Percentiles rank a stretch among this genome's conserved stretches.
Evolutionary conservation across 2,888 invertebrate species (phyloP).

Genomic region (Lagria hirta): DNA sequence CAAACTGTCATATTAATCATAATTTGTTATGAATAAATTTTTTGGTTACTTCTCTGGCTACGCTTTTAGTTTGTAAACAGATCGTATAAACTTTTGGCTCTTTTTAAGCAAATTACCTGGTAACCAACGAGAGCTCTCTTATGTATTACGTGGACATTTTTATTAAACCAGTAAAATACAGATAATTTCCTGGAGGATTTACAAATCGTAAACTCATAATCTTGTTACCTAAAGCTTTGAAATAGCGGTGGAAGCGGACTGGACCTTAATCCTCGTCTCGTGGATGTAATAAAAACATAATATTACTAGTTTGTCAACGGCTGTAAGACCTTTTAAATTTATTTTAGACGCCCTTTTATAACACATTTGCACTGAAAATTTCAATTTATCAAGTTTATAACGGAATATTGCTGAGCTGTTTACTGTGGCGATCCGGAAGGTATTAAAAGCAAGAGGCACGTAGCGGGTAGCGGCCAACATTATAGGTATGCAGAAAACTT

Average conservation of each 20-base stretch:
- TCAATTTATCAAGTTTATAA: slow-evolving; percentile 15
- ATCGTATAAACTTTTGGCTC: no score
- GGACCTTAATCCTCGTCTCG: slow-evolving; percentile 29
- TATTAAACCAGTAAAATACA: slow-evolving; percentile 20
- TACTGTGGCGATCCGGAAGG: slow-evolving; percentile 3
- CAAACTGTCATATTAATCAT: no score
- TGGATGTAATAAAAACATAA: slow-evolving; percentile 29
- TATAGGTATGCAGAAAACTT: no score
- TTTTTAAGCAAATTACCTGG: no score
- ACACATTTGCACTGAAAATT: slow-evolving; percentile 7
- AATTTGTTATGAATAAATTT: no score
- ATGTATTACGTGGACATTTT: slow-evolving; percentile 15
- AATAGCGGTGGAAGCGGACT: slow-evolving; percentile 23
- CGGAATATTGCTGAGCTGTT: slow-evolving; percentile 5
- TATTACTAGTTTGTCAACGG: slow-evolving; percentile 26
- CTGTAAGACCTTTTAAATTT: slow-evolving; percentile 17
- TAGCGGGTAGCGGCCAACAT: no score
- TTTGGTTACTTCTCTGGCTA: no score
- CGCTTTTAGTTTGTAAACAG: no score
- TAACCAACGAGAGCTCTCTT: slow-evolving; percentile 1
- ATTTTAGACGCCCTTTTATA: slow-evolving; percentile 12
- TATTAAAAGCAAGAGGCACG: no score
- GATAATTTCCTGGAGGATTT: slow-evolving; percentile 29
- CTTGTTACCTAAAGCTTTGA: slow-evolving; percentile 30
- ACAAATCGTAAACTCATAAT: slow-evolving; percentile 33